A percentile compares a stretch with the other conserved stretches of the same genome.
phyloP scores from a whole-genome alignment of 2,888 invertebrate genomes.

The Bombylius major region DNA sequence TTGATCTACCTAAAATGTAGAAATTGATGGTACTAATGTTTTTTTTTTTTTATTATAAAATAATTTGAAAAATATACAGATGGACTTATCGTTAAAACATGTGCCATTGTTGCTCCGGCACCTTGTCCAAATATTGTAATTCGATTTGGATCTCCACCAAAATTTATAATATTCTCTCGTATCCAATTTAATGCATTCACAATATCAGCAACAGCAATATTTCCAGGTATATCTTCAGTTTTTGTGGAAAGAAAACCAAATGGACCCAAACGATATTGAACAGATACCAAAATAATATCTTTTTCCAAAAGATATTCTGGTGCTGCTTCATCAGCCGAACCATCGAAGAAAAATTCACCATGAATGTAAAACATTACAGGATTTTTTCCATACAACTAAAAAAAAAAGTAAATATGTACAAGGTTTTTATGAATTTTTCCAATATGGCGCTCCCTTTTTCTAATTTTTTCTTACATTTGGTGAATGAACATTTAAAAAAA shows the following conservation, averaged over 20 bases:
- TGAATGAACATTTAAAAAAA: no score
- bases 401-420: background rate
- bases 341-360: conserved; percentile 37
- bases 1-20: no score
- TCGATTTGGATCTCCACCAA: conserved; percentile 4
- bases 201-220: conserved; percentile 43
- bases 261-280: conserved; percentile 41
- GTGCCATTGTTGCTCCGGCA: conserved; percentile 40
- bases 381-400: conserved; percentile 17
- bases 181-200: conserved; percentile 27
- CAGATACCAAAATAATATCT: conserved; percentile 38
- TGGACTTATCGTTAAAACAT: conserved; percentile 37
- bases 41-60: no score
- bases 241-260: conserved; percentile 41
- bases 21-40: no score
- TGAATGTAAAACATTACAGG: conserved; percentile 38
- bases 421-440: no score
- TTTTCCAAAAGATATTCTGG: conserved; percentile 37
- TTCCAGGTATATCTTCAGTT: conserved; percentile 40
- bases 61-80: conserved; percentile 18
- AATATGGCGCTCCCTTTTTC: no score
- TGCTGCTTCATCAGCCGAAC: conserved; percentile 31
- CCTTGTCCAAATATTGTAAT: conserved; percentile 44
- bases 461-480: no score
- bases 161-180: no score